These are phyloP conservation scores for Manis javanica DNA, from an alignment of 2,797 vertebrate species.

Conservation along the genomic window DNA sequence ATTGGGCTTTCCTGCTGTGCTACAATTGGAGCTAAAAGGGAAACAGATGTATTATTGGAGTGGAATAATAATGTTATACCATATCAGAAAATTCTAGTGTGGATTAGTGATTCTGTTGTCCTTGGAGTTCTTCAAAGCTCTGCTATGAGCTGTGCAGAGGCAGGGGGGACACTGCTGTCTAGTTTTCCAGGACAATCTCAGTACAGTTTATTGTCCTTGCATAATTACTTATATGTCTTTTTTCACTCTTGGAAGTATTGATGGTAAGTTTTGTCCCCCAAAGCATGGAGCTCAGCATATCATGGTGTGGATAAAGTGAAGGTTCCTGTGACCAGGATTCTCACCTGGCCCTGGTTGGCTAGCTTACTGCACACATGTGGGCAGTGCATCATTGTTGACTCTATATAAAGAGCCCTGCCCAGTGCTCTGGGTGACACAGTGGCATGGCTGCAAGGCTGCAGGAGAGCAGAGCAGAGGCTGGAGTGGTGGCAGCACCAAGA, in stretches of 20 bases:
- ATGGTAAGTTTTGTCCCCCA: not conserved
- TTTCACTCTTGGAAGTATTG: not conserved
- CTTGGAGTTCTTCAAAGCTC: slow-evolving; percentile 41
- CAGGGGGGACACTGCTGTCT: not conserved
- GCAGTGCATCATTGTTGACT: too few species aligned
- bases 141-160: not conserved
- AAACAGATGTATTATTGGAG: slow-evolving; percentile 55
- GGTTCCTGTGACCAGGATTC: too few species aligned
- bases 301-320: not conserved
- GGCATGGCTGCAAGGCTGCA: too few species aligned
- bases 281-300: not conserved
- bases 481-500: too few species aligned
- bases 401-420: too few species aligned
- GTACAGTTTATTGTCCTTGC: not conserved
- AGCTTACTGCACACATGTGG: too few species aligned
- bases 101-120: not conserved
- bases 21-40: slow-evolving; percentile 65
- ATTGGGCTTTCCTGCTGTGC: slow-evolving; percentile 50
- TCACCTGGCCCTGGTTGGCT: too few species aligned
- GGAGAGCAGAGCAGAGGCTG: too few species aligned
- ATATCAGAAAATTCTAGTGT: not conserved
- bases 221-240: not conserved
- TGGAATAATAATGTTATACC: slow-evolving; percentile 58
- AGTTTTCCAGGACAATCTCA: not conserved
- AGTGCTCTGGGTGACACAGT: too few species aligned